phyloP scores from a whole-genome alignment of 2,113 vertebrate genomes.

The Phodopus roborovskii region DNA sequence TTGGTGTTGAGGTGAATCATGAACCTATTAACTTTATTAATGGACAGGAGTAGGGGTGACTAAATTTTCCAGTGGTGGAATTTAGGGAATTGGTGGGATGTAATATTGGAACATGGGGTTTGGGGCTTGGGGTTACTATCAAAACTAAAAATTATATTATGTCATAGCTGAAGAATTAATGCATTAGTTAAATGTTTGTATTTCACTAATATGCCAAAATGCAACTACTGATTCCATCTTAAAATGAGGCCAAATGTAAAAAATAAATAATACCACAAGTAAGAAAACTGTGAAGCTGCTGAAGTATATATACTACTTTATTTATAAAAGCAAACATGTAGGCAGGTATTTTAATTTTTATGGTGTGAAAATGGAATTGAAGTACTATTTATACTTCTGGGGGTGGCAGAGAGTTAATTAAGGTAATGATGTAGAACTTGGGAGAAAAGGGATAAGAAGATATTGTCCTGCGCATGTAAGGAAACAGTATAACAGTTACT shows the following conservation, averaged over 20 bases:
- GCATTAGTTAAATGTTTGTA: background rate
- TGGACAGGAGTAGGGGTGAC: background rate
- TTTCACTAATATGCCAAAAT: background rate
- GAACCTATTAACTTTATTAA: background rate
- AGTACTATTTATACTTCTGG: background rate
- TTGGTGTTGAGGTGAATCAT: background rate
- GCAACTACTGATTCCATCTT: background rate
- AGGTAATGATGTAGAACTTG: slow-evolving; percentile 14
- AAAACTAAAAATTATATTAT: background rate
- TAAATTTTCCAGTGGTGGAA: background rate
- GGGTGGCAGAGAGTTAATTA: background rate
- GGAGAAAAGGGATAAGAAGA: background rate
- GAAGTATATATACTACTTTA: background rate
- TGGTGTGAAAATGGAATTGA: background rate
- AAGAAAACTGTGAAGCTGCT: background rate
- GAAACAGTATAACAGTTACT: background rate
- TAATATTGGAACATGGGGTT: background rate
- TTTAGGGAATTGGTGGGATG: background rate
- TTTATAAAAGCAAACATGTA: slow-evolving; percentile 1
- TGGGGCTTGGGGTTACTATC: background rate
- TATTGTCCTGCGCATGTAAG: background rate
- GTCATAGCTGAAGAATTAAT: slow-evolving; percentile 17
- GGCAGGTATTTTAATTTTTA: background rate
- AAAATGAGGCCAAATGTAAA: slow-evolving; percentile 18
- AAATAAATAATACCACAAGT: background rate